Conservation (phyloP, 2,113 vertebrate species). For the Sphyrna mokarran region DNA sequence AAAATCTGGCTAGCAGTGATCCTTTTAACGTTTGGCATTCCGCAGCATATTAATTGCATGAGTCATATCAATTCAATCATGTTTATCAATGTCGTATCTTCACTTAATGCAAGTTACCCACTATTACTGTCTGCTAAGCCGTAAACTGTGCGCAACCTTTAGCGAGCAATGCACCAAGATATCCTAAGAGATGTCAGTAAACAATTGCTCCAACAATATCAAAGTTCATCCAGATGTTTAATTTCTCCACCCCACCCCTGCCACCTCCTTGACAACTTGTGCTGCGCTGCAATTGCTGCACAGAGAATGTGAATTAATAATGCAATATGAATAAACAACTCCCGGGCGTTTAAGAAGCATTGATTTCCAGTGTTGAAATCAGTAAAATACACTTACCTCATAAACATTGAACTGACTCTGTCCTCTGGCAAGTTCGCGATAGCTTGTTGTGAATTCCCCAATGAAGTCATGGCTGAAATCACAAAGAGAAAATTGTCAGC, state of each 20-base stretch:
- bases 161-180: background rate
- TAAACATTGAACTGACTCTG: constrained; percentile 92
- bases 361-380: background rate
- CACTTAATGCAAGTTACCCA: background rate
- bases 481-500: constrained; percentile 14
- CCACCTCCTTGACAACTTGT: background rate
- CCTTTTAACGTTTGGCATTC: constrained; percentile 24
- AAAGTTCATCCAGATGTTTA: background rate
- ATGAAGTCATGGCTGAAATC: constrained; percentile 85
- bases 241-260: no score
- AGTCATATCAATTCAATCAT: background rate
- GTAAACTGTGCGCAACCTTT: background rate
- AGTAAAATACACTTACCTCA: constrained; percentile 63
- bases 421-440: constrained; percentile 84
- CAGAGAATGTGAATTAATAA: background rate
- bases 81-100: background rate
- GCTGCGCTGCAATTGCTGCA: background rate
- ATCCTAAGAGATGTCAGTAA: background rate
- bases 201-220: background rate
- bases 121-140: background rate
- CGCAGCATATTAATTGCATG: background rate
- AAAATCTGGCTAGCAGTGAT: background rate
- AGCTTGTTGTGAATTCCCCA: constrained; percentile 93
- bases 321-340: background rate
- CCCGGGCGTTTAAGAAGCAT: background rate